Conservation (phyloP, 2,797 vertebrate genomes). For the Eleutherodactylus coqui region DNA sequence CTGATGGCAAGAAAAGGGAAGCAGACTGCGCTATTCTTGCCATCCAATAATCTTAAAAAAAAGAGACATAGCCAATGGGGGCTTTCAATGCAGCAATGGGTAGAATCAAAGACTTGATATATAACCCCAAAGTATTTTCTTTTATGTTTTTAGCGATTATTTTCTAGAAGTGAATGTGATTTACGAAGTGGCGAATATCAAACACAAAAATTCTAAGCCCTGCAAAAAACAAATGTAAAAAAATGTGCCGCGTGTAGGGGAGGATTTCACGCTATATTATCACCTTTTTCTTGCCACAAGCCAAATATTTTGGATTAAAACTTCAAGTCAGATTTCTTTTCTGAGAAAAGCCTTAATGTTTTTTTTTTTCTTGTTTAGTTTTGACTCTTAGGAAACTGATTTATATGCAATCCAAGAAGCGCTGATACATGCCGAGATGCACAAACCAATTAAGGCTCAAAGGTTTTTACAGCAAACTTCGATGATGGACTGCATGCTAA, state of each 20-base stretch:
- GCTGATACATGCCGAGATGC: constrained; percentile 27
- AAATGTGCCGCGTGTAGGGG: neutral
- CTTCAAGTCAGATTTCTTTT: neutral
- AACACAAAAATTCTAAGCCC: neutral
- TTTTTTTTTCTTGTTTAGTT: constrained; percentile 16
- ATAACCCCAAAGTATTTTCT: neutral
- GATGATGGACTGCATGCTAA: constrained; percentile 43
- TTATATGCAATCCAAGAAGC: constrained; percentile 41
- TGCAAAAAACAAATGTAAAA: neutral
- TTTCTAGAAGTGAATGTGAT: neutral
- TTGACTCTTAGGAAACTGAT: constrained; percentile 28
- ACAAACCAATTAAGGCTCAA: constrained; percentile 39
- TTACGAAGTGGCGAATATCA: neutral
- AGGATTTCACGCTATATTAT: constrained; percentile 1
- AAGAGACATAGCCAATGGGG: too few species aligned
- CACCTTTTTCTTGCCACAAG: constrained; percentile 7
- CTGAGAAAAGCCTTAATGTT: neutral
- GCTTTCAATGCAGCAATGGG: neutral
- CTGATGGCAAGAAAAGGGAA: too few species aligned
- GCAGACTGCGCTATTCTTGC: neutral
- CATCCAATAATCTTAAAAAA: too few species aligned
- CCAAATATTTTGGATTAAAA: constrained; percentile 18
- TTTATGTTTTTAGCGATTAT: neutral
- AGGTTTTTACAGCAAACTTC: constrained; percentile 41
- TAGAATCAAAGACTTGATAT: neutral